Evolutionary conservation across 2,797 vertebrate species (phyloP).

Genomic region (Coregonus sp.): DNA sequence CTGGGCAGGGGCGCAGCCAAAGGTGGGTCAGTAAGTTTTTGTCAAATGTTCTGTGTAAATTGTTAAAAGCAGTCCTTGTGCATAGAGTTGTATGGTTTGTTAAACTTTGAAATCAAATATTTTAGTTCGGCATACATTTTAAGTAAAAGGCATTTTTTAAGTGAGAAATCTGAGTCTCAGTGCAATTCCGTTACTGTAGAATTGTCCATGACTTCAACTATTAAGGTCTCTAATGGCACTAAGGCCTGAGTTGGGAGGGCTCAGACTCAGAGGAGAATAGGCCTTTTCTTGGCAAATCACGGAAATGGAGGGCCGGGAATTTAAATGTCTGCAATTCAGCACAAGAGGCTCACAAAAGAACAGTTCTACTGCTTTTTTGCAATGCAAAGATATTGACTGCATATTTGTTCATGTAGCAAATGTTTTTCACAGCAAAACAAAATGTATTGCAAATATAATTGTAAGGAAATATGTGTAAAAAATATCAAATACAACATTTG

Average conservation of each 20-base stretch:
- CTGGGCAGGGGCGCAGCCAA: too few species aligned
- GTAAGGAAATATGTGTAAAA: background rate
- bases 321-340: background rate
- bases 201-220: background rate
- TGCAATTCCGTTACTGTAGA: too few species aligned
- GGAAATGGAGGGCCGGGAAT: background rate
- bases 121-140: too few species aligned
- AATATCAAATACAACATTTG: background rate
- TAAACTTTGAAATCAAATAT: too few species aligned
- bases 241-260: slow-evolving; percentile 4
- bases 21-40: too few species aligned
- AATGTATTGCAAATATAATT: background rate
- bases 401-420: background rate
- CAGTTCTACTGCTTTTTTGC: background rate
- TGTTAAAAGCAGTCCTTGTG: too few species aligned
- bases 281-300: background rate
- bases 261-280: background rate
- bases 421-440: background rate
- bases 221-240: slow-evolving; percentile 4
- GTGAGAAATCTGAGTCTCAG: too few species aligned
- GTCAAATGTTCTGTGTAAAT: too few species aligned
- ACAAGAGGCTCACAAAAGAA: background rate
- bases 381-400: background rate
- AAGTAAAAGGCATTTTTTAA: too few species aligned
- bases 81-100: too few species aligned